phyloP scores from a whole-genome alignment of 2,888 invertebrate species.

The Pyrochroa serraticornis region DNA sequence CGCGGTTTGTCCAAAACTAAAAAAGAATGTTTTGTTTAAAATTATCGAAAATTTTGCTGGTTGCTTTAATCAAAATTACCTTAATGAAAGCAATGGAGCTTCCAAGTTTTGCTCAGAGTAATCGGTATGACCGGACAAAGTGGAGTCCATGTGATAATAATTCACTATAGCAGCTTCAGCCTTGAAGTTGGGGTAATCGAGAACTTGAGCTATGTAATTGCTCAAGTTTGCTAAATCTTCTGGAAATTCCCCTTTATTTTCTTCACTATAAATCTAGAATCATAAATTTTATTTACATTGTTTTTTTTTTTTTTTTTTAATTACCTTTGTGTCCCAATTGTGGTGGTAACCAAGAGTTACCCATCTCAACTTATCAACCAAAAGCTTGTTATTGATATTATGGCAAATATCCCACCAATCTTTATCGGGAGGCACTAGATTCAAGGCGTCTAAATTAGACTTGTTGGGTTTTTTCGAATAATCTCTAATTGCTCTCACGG shows the following conservation, averaged over 20 bases:
- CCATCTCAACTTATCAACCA: conserved; percentile 80
- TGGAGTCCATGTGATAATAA: conserved; percentile 92
- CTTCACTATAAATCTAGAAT: conserved; percentile 71
- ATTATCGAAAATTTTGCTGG: neutral
- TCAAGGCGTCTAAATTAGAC: conserved; percentile 68
- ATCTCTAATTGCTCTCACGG: conserved; percentile 74
- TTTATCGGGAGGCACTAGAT: conserved; percentile 53
- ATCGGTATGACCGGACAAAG: conserved; percentile 92
- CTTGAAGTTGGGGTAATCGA: conserved; percentile 67
- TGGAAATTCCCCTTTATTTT: conserved; percentile 73
- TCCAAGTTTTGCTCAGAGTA: conserved; percentile 85
- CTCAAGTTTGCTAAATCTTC: conserved; percentile 71
- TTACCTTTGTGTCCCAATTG: conserved; percentile 94
- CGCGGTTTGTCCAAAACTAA: conserved; percentile 93
- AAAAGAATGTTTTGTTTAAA: conserved; percentile 12
- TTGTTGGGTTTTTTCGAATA: conserved; percentile 78
- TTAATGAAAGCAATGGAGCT: conserved; percentile 91
- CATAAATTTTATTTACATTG: conserved; percentile 7
- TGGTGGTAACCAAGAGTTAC: conserved; percentile 97
- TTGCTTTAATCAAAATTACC: conserved; percentile 62
- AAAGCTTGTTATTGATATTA: conserved; percentile 43
- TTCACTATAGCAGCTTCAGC: conserved; percentile 97
- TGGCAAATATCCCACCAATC: conserved; percentile 72
- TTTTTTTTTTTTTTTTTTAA: conserved; percentile 12
- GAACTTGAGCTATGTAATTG: conserved; percentile 64